Evolutionary conservation across 2,888 invertebrate species (phyloP), one percentile per base, ranked within the genome.

Genomic region (Xylocampa areola): DNA sequence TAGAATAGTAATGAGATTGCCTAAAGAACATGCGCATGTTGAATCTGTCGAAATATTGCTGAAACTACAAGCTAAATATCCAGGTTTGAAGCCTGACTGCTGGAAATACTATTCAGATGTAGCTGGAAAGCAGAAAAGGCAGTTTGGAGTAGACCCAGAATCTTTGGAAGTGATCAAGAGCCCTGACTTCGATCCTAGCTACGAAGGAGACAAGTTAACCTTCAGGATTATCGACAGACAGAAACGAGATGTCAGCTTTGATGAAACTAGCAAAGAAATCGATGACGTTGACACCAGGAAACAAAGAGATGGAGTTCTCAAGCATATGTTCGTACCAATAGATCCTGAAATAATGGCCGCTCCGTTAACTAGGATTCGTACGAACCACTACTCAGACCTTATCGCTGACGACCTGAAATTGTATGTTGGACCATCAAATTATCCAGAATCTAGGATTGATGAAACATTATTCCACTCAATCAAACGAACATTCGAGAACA

Each of bases 71-170:
- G 63, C 63, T 4, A 81, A 69, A 4, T 91, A 92, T 70, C 87
- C 91, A 0, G 76, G 76, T 3, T 76, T 93, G n/a, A 92, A 89
- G 41, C 88, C 87, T 0, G 88, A 90, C 44, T 86, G 89, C 47
- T 93, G 92, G 92, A 93, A 93, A 49, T 88, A 86, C 41, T 93
- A 93, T 61, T 92, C 92, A 0, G 90, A 92, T 61, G 87, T 92
- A 0, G 88, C 89, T 19, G 93, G 93, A 0, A 92, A 92, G 64
- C 90, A 91, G 53, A 93, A 91, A 47, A 73, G 93, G n/a, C 89
- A 92, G 52, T 93, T 92, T 44, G 93, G 93, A 0, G 91, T 93
- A 0, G 93, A 93, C 57, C 92, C 91, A 0, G 87, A 87, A 32
- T 93, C 93, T 0, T 57, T 93, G 29, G 87, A 90, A 47, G 80